These are phyloP conservation scores for Meles meles DNA, from an alignment of 2,113 vertebrate genomes.

Conservation along the genomic window DNA sequence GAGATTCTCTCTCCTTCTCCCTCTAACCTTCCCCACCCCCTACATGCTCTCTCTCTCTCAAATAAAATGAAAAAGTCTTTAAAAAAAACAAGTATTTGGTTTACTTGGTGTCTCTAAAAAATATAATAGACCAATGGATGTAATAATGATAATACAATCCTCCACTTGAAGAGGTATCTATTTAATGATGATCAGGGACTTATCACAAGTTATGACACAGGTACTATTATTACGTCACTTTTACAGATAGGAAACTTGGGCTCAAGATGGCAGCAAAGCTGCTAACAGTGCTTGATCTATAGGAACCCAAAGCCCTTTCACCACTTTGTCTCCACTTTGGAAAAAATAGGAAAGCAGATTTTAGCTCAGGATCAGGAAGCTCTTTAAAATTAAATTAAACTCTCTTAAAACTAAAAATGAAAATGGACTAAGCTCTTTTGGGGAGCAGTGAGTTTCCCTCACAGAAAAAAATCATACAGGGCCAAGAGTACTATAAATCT, in stretches of 20 bases:
- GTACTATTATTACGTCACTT: neutral
- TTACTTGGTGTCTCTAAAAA: slow-evolving; percentile 17
- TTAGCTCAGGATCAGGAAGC: neutral
- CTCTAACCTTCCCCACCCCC: neutral
- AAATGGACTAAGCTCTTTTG: neutral
- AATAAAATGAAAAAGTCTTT: neutral
- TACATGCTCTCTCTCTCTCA: neutral
- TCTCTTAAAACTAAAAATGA: neutral
- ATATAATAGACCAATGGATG: neutral
- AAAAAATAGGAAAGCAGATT: neutral
- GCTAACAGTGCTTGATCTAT: neutral
- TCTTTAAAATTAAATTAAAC: neutral
- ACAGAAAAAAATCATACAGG: neutral
- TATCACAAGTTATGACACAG: neutral
- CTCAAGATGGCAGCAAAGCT: neutral
- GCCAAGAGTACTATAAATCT: neutral
- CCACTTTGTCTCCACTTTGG: neutral
- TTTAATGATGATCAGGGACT: neutral
- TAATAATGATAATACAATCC: neutral
- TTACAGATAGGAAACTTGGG: neutral
- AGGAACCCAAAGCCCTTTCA: neutral
- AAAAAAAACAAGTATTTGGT: slow-evolving; percentile 6
- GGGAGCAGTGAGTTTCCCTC: neutral
- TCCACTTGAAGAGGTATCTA: neutral
- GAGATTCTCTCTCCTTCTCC: neutral